Conservation (phyloP, 2,113 vertebrate species). For the Mesoclemmys tuberculata region DNA sequence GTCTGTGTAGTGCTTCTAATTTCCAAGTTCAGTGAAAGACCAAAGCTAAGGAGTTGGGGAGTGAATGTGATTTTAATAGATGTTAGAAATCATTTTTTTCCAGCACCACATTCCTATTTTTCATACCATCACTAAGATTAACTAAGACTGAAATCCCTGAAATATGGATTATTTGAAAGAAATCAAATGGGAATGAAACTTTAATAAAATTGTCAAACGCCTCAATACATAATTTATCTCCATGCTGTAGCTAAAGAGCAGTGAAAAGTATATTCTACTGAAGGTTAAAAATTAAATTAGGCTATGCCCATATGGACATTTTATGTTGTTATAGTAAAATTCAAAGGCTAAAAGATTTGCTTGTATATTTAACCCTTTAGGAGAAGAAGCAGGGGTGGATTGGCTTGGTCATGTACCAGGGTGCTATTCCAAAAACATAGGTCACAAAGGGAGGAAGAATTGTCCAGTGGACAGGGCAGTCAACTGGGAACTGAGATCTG, state of each 20-base stretch:
- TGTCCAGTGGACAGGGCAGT: not conserved
- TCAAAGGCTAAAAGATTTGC: not conserved
- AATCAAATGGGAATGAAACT: constrained; percentile 49
- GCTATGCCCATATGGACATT: constrained; percentile 6
- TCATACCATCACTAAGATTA: constrained; percentile 30
- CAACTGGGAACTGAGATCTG: not conserved
- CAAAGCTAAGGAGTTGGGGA: not conserved
- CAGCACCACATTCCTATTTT: constrained; percentile 24
- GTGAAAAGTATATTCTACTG: constrained; percentile 48
- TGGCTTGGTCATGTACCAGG: not conserved
- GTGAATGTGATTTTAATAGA: not conserved
- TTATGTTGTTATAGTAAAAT: constrained; percentile 10
- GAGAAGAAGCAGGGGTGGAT: not conserved
- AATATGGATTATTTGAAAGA: constrained; percentile 62
- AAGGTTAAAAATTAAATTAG: constrained; percentile 57
- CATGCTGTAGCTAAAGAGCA: constrained; percentile 26
- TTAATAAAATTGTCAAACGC: constrained; percentile 62
- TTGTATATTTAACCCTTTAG: not conserved
- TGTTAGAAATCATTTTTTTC: constrained; percentile 15
- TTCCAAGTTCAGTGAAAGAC: constrained; percentile 19
- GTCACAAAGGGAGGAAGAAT: not conserved
- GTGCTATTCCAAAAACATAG: not conserved
- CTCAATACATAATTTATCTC: constrained; percentile 63
- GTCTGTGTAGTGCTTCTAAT: not conserved
- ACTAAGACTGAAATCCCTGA: constrained; percentile 54